Base-by-base conservation (phyloP, 2,113 vertebrate species). In the Clupea harengus region DNA sequence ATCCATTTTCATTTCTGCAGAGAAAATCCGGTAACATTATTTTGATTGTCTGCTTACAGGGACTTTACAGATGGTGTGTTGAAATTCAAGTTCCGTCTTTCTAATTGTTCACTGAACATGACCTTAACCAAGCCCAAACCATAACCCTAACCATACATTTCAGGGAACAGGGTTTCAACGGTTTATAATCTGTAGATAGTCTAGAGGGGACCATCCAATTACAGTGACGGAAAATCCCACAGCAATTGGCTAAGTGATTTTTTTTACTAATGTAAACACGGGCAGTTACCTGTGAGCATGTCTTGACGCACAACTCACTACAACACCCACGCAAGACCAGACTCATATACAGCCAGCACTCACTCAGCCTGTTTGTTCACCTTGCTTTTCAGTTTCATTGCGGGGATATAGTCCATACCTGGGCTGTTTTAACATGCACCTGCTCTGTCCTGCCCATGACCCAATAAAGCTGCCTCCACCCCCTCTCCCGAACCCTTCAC, bases 341-440 rank as follows among this genome's bases (percentile, higher is more conserved):
- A 28, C n/a, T 32, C 72, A 78, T 78, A 32, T 13, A 11, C 28
- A 15, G 13, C 28, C 25, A 39, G 72, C 72, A 78, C 72, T 32
- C 28, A 39, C 72, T 78, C 72, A 78, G 72, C 72, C 72, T 78
- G 72, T 78, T 78, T 78, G 72, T 32, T 78, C 72, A 78, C 72
- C 72, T 78, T 78, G 72, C 13, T 2, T 17, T 5, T 11, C 28
- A 39, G 72, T 78, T 25, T 39, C 11, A 11, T 32, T 28, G 28
- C 28, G 17, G 72, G 72, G 28, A 39, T 78, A 2, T 78, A 78
- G 15, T 78, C 72, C 72, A 78, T 32, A 78, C 28, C 25, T 32
- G 72, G 72, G 72, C 15, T 39, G 28, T 78, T 78, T 13, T 39
- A 44, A 39, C 32, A 39, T 78, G 28, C 72, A 78, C 72, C 10